Conservation (phyloP, 2,113 vertebrate genomes). For the Cyprinodon variegatus region DNA sequence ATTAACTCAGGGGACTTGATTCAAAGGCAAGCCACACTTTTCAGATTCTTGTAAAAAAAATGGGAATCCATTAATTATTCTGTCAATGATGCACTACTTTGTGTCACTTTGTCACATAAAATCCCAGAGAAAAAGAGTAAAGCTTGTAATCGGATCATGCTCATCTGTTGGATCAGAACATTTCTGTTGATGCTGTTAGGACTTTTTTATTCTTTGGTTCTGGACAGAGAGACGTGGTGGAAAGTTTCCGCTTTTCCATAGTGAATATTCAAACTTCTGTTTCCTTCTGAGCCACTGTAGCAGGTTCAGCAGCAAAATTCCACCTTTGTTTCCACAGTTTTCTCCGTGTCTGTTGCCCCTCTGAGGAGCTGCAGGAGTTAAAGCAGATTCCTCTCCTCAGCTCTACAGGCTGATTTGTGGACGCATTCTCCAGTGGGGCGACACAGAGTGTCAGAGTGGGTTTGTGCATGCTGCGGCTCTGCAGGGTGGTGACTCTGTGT, state of each 20-base stretch:
- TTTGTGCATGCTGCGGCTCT: constrained; percentile 41
- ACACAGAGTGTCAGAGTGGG: constrained; percentile 64
- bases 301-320: background rate
- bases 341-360: constrained; percentile 1
- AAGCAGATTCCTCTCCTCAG: constrained; percentile 45
- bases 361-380: constrained; percentile 60
- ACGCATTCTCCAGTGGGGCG: constrained; percentile 50
- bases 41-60: too few relatives aligned
- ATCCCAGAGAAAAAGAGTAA: background rate
- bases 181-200: background rate
- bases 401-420: constrained; percentile 67
- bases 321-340: background rate
- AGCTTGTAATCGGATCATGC: background rate
- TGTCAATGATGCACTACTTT: background rate
- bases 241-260: background rate
- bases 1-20: too few relatives aligned
- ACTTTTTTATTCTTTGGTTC: background rate
- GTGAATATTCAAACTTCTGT: constrained; percentile 9
- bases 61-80: background rate
- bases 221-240: background rate
- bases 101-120: too few relatives aligned
- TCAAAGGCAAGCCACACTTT: too few relatives aligned
- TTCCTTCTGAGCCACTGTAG: constrained; percentile 5
- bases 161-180: background rate
- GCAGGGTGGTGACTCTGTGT: constrained; percentile 10